Evolutionary conservation across 2,797 vertebrate species (phyloP).

Genomic region (Neosilurus hyrtlii): DNA sequence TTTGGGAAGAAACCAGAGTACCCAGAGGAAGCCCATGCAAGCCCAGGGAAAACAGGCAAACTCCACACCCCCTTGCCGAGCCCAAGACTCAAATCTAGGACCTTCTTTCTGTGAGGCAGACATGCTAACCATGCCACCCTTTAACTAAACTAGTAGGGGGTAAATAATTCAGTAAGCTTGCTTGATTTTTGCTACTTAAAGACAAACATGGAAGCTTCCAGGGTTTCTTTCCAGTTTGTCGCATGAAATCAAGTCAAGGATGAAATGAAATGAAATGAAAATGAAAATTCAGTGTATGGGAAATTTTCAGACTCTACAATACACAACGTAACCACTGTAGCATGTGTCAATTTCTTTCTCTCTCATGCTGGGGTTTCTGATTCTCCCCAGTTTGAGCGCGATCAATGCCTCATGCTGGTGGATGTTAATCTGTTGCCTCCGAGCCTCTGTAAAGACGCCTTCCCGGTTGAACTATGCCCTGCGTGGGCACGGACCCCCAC

Average conservation of each 20-base stretch:
- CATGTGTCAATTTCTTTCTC: not conserved
- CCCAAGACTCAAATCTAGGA: too few relatives aligned
- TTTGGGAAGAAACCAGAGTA: too few relatives aligned
- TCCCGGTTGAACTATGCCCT: constrained; percentile 31
- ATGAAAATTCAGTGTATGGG: not conserved
- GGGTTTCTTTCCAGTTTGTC: not conserved
- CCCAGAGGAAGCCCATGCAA: too few relatives aligned
- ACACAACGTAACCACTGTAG: not conserved
- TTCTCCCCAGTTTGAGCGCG: constrained; percentile 38
- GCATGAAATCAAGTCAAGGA: not conserved
- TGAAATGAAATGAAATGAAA: too few relatives aligned
- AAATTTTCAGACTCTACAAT: not conserved
- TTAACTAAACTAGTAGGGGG: not conserved
- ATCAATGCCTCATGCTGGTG: constrained; percentile 48
- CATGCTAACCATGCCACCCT: too few relatives aligned
- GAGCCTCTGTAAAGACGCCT: constrained; percentile 24
- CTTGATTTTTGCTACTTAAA: not conserved
- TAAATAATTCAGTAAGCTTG: not conserved
- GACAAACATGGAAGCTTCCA: not conserved
- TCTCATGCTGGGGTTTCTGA: not conserved
- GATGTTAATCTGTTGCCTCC: constrained; percentile 51
- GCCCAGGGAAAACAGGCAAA: too few relatives aligned
- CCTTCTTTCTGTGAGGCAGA: too few relatives aligned
- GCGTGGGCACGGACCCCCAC: constrained; percentile 2
- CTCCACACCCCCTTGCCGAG: too few relatives aligned